Evolutionary conservation across 2,797 vertebrate species (phyloP).

Genomic region (Ciconia nigra): DNA sequence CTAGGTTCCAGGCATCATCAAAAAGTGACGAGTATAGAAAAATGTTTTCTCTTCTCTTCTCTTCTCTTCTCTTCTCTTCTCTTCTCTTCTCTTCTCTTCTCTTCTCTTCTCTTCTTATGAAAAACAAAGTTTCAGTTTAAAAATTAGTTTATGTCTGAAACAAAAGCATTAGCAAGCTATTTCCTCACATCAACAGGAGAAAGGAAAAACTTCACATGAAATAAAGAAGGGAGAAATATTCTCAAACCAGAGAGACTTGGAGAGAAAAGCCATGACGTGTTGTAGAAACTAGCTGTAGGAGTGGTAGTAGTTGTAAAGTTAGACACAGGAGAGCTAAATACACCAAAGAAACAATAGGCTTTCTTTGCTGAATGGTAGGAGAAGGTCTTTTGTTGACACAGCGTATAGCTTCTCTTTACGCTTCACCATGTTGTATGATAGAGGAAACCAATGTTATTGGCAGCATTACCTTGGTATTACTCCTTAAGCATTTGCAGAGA

Average conservation of each 20-base stretch:
- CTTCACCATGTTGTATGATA: neutral
- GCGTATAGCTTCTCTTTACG: neutral
- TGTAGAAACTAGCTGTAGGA: neutral
- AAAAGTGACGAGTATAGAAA: neutral
- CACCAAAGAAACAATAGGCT: neutral
- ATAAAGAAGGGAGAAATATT: neutral
- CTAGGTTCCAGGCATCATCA: neutral
- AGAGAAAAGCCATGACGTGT: neutral
- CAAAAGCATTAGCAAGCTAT: neutral
- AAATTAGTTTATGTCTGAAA: neutral
- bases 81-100: neutral
- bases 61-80: too few relatives aligned
- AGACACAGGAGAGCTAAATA: neutral
- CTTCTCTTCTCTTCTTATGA: neutral
- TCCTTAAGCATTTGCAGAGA: neutral
- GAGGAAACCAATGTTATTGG: neutral
- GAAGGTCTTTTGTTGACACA: neutral
- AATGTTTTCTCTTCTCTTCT: neutral
- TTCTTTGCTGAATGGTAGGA: neutral
- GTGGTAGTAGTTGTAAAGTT: neutral
- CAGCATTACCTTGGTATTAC: neutral
- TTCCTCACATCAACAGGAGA: neutral
- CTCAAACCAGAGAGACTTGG: neutral
- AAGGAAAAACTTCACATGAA: neutral
- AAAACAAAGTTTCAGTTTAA: neutral